These are phyloP conservation scores for Archocentrus centrarchus DNA, from an alignment of 2,113 vertebrate species.

Conservation along the genomic window DNA sequence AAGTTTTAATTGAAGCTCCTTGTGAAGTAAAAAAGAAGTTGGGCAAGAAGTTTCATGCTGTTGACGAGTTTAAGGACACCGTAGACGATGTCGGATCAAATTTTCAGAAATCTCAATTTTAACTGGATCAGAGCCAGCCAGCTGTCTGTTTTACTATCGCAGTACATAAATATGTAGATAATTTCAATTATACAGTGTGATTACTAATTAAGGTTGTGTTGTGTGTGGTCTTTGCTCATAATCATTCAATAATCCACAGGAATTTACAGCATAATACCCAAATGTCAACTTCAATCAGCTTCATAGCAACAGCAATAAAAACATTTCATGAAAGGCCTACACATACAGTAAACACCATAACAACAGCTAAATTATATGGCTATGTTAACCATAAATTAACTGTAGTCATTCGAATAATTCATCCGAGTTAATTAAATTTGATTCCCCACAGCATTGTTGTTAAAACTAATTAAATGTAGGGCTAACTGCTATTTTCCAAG, in stretches of 20 bases:
- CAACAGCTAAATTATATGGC: conserved; percentile 25
- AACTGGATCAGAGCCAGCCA: conserved; percentile 25
- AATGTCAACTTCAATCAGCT: conserved; percentile 58
- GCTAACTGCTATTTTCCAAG: conserved; percentile 57
- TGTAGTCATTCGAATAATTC: conserved; percentile 47
- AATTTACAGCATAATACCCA: conserved; percentile 39
- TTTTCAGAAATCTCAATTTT: conserved; percentile 14
- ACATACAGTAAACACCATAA: conserved; percentile 35
- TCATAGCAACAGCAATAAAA: conserved; percentile 42
- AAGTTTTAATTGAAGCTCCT: background rate
- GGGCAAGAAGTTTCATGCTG: background rate
- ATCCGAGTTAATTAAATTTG: conserved; percentile 64
- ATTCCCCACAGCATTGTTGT: conserved; percentile 51
- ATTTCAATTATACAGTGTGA: conserved; percentile 50
- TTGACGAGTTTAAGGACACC: background rate
- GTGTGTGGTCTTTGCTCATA: conserved; percentile 25
- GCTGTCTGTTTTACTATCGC: conserved; percentile 37
- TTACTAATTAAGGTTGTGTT: conserved; percentile 42
- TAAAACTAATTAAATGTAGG: conserved; percentile 65
- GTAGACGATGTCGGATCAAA: background rate
- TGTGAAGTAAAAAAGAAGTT: background rate
- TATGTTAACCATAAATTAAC: conserved; percentile 44
- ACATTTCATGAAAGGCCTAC: conserved; percentile 14
- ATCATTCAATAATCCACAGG: conserved; percentile 48
- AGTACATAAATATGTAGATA: conserved; percentile 41